These are phyloP conservation scores for Polyommatus iphigenia DNA, from an alignment of 2,888 invertebrate genomes.

Conservation along the genomic window DNA sequence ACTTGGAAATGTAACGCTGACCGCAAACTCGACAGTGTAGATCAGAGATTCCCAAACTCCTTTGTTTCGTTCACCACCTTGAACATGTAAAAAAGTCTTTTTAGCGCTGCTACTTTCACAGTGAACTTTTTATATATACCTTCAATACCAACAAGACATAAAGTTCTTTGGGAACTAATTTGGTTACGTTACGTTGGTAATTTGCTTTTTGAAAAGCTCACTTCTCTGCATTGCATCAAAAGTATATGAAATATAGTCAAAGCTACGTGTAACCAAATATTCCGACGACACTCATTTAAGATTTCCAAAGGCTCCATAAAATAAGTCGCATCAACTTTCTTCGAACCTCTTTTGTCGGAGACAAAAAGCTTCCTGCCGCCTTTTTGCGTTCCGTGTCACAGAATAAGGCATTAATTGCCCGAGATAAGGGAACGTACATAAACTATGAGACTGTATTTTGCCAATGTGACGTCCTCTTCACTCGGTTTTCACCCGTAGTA, in stretches of 20 bases:
- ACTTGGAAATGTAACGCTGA: background rate
- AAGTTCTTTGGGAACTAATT: too few relatives aligned
- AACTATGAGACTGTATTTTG: background rate
- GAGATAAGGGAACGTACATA: background rate
- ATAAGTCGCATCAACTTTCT: slow-evolving; percentile 10
- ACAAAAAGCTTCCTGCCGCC: slow-evolving; percentile 21
- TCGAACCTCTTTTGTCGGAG: background rate
- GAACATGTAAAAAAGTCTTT: too few relatives aligned
- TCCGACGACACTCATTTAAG: background rate
- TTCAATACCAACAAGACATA: too few relatives aligned
- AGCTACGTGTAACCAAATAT: background rate
- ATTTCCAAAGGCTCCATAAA: background rate
- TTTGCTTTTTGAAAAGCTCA: too few relatives aligned
- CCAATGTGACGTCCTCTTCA: background rate
- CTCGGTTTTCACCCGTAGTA: too few relatives aligned
- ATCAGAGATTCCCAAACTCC: too few relatives aligned
- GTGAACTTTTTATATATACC: too few relatives aligned
- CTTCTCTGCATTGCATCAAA: too few relatives aligned
- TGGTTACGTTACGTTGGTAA: too few relatives aligned
- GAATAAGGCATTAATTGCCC: slow-evolving; percentile 6
- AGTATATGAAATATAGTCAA: background rate
- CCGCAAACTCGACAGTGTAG: too few relatives aligned
- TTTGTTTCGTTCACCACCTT: too few relatives aligned
- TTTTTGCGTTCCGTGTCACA: slow-evolving; percentile 21
- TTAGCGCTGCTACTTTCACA: too few relatives aligned